A percentile compares a stretch with the other conserved stretches of the same genome.
Conservation (phyloP, 2,113 vertebrate species). For the Psittacara wagleri region DNA sequence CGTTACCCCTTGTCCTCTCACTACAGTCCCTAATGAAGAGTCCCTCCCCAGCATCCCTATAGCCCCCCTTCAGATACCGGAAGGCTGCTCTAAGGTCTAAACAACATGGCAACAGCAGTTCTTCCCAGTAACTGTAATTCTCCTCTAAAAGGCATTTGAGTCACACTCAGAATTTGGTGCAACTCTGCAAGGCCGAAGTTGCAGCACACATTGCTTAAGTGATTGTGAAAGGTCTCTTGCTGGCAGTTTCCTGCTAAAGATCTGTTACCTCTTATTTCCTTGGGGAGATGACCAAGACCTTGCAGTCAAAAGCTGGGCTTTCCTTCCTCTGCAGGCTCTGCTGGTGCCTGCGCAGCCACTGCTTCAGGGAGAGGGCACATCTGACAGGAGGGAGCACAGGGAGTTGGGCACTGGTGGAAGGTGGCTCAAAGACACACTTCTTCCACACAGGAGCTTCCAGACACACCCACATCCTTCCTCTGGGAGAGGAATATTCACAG, state of each 20-base stretch:
- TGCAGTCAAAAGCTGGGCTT: neutral
- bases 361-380: neutral
- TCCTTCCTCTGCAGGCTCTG: neutral
- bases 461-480: neutral
- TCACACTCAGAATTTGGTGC: neutral
- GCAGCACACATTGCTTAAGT: neutral
- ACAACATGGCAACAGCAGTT: neutral
- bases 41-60: too few relatives aligned
- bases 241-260: conserved; percentile 2
- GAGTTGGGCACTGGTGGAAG: rapidly evolving
- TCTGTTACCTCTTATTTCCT: neutral
- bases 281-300: neutral
- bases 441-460: neutral
- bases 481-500: neutral
- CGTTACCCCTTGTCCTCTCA: too few relatives aligned
- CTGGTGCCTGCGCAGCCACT: neutral
- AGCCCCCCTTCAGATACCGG: too few relatives aligned
- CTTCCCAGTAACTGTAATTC: neutral
- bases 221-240: neutral
- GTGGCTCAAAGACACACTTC: neutral
- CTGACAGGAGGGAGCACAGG: neutral
- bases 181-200: neutral
- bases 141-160: neutral
- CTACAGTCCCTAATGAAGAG: too few relatives aligned
- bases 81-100: neutral